Evolutionary conservation across 2,888 invertebrate species (phyloP).

Genomic region (Gerris lacustris): DNA sequence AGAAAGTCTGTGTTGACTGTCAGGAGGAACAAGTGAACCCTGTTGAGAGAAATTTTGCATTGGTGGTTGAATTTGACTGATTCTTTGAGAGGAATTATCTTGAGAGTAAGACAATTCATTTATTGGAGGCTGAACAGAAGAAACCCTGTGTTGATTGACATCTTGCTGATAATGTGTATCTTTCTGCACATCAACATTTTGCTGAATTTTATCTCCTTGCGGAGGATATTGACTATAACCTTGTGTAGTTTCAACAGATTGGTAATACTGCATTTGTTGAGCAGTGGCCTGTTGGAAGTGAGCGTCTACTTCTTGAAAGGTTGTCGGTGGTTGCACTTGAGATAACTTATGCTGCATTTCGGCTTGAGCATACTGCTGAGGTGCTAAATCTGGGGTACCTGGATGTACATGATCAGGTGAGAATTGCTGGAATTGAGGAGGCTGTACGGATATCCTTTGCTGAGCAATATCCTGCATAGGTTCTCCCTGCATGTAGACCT

Average conservation of each 20-base stretch:
- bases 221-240: neutral
- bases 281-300: neutral
- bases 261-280: neutral
- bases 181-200: conserved; percentile 28
- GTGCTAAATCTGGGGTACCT: neutral
- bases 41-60: conserved; percentile 8
- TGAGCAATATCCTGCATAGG: neutral
- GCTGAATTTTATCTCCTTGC: neutral
- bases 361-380: conserved; percentile 2
- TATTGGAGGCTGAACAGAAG: conserved; percentile 21
- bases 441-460: conserved; percentile 1
- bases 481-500: conserved; percentile 3
- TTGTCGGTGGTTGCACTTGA: neutral
- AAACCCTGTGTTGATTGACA: conserved; percentile 37
- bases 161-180: conserved; percentile 36
- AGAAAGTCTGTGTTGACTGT: neutral
- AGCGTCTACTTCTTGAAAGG: neutral
- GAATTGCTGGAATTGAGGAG: conserved; percentile 11
- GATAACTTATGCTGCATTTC: conserved; percentile 11
- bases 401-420: conserved; percentile 3
- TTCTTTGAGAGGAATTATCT: conserved; percentile 32
- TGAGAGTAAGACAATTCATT: conserved; percentile 41
- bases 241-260: conserved; percentile 1
- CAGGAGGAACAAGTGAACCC: neutral
- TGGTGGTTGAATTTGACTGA: neutral